Percentiles rank a stretch among this genome's conserved stretches.
These are phyloP conservation scores for Orthosia incerta DNA, from an alignment of 2,888 invertebrate genomes.

Conservation along the genomic window DNA sequence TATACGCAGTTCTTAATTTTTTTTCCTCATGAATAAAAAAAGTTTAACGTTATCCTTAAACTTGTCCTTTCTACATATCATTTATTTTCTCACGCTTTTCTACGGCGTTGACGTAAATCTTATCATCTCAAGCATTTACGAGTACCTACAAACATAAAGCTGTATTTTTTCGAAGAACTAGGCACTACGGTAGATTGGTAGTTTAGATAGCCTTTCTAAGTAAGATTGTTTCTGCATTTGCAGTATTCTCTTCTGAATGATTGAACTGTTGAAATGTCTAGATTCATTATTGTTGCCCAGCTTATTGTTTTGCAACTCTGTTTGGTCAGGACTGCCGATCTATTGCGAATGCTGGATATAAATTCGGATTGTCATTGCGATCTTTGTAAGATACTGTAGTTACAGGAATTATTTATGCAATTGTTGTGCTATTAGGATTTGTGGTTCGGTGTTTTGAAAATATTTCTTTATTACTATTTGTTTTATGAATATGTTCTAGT, in stretches of 20 bases:
- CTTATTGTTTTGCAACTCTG: constrained; percentile 60
- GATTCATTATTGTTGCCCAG: constrained; percentile 50
- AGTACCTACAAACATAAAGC: constrained; percentile 32
- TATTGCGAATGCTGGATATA: constrained; percentile 43
- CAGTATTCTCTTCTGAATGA: constrained; percentile 53
- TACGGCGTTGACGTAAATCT: constrained; percentile 37
- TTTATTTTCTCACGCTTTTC: constrained; percentile 53
- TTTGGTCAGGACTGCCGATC: constrained; percentile 45
- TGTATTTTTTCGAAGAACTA: constrained; percentile 52
- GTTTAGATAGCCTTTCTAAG: constrained; percentile 56
- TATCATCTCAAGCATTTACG: constrained; percentile 43
- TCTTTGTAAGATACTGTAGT: constrained; percentile 32
- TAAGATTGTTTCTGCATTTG: constrained; percentile 48
- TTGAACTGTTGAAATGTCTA: constrained; percentile 51
- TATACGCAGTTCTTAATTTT: neutral
- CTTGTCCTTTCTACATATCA: constrained; percentile 15
- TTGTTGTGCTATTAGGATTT: constrained; percentile 9
- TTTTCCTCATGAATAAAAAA: constrained; percentile 23
- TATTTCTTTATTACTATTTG: neutral
- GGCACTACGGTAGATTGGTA: constrained; percentile 30
- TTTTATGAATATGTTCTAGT: neutral
- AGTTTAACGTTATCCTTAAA: constrained; percentile 35
- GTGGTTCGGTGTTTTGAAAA: neutral
- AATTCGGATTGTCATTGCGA: constrained; percentile 49
- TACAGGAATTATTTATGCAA: constrained; percentile 32